Conservation (phyloP, 2,113 vertebrate species). For the Colistium nudipinnis region DNA sequence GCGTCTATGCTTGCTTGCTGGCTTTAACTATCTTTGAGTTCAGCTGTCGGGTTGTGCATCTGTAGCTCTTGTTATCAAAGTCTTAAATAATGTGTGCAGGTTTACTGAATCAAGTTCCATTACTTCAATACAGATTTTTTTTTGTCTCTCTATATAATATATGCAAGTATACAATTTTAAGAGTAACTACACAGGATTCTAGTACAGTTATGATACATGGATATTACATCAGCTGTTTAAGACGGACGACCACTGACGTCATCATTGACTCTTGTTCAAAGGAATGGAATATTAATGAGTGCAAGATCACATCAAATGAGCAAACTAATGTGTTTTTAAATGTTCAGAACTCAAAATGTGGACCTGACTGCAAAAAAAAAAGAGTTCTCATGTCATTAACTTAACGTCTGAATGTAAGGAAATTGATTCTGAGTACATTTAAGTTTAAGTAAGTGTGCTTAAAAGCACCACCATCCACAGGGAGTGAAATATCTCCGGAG, state of each 20-base stretch:
- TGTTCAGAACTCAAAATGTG: constrained; percentile 23
- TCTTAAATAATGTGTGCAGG: constrained; percentile 59
- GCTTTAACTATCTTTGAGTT: constrained; percentile 64
- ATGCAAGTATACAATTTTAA: constrained; percentile 56
- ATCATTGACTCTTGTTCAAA: constrained; percentile 36
- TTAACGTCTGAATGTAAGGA: constrained; percentile 43
- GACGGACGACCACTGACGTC: constrained; percentile 27
- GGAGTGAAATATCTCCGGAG: constrained; percentile 57
- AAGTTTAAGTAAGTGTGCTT: constrained; percentile 73
- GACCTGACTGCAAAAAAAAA: constrained; percentile 35
- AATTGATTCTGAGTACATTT: constrained; percentile 34
- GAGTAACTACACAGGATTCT: constrained; percentile 61
- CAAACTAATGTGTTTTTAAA: constrained; percentile 25
- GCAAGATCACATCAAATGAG: constrained; percentile 59
- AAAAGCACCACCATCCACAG: constrained; percentile 53
- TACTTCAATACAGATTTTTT: constrained; percentile 34
- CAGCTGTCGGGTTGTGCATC: constrained; percentile 62
- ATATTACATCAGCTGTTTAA: constrained; percentile 52
- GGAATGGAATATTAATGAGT: constrained; percentile 67
- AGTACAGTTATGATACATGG: constrained; percentile 64
- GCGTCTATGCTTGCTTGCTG: constrained; percentile 55
- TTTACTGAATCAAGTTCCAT: constrained; percentile 41
- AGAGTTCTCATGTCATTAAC: constrained; percentile 3
- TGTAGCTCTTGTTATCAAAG: constrained; percentile 48
- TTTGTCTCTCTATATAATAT: constrained; percentile 43